Conservation (phyloP, 2,113 vertebrate species). For the Athene cunicularia region DNA sequence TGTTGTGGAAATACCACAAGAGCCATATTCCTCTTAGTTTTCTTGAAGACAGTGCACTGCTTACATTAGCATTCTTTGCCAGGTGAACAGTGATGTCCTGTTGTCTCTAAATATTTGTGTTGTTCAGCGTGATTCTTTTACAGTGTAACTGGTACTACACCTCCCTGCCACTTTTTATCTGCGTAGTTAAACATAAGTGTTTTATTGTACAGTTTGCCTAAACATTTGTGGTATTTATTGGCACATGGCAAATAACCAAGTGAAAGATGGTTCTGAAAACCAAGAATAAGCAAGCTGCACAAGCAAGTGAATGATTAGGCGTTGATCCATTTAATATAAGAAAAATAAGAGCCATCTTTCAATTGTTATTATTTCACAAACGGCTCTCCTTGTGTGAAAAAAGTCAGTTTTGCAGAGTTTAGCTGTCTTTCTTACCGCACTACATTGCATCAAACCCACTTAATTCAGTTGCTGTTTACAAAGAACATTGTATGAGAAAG, state of each 20-base stretch:
- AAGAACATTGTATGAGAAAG: not conserved
- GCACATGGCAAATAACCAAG: not conserved
- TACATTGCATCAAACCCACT: not conserved
- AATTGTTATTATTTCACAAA: not conserved
- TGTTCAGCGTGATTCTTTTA: not conserved
- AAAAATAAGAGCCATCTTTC: not conserved
- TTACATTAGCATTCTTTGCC: not conserved
- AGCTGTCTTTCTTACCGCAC: not conserved
- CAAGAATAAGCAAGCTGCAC: not conserved
- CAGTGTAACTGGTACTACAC: not conserved
- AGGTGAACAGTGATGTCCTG: not conserved
- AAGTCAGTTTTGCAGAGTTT: not conserved
- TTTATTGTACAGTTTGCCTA: not conserved
- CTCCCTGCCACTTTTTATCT: not conserved
- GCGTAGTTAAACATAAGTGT: not conserved
- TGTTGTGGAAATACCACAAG: not conserved
- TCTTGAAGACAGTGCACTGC: not conserved
- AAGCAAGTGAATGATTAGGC: not conserved
- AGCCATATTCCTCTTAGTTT: not conserved
- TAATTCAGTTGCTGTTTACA: not conserved
- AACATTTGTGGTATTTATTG: not conserved
- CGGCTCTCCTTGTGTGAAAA: not conserved
- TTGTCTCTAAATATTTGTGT: not conserved
- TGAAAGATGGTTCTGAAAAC: not conserved
- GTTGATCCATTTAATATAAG: not conserved